Percentiles rank a stretch among this genome's conserved stretches.
Evolutionary conservation across 2,888 invertebrate species (phyloP).

Genomic region (Siphonodentalium dalli): DNA sequence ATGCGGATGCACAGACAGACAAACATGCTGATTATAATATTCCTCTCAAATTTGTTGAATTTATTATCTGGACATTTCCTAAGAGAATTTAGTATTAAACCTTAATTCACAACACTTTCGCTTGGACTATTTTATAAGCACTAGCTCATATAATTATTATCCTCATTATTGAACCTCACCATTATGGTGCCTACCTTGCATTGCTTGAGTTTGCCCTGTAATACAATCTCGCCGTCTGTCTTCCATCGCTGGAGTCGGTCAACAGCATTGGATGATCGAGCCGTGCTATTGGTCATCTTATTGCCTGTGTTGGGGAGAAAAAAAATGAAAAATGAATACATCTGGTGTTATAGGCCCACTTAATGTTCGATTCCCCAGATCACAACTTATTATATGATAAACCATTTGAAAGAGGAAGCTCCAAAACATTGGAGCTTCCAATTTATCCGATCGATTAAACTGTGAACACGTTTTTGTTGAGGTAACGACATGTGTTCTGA

Average conservation of each 20-base stretch:
- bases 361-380: no score
- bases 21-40: background rate
- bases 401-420: no score
- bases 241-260: slow-evolving; percentile 36
- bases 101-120: background rate
- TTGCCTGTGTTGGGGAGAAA: slow-evolving; percentile 36
- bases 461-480: no score
- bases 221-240: slow-evolving; percentile 43
- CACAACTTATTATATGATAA: no score
- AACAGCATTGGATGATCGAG: slow-evolving; percentile 40
- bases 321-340: background rate
- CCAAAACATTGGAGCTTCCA: no score
- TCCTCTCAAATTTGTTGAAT: background rate
- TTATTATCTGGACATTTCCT: no score
- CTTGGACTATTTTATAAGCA: background rate
- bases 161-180: no score
- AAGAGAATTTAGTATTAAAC: background rate
- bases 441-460: no score
- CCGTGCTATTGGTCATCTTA: slow-evolving; percentile 44
- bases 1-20: no score
- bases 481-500: no score
- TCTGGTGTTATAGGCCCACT: background rate
- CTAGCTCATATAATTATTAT: no score
- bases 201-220: slow-evolving; percentile 44
- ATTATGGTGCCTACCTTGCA: slow-evolving; percentile 44